A percentile compares a stretch with the other conserved stretches of the same genome.
These are phyloP conservation scores for Elephas maximus DNA, from an alignment of 2,113 vertebrate genomes.

Conservation along the genomic window DNA sequence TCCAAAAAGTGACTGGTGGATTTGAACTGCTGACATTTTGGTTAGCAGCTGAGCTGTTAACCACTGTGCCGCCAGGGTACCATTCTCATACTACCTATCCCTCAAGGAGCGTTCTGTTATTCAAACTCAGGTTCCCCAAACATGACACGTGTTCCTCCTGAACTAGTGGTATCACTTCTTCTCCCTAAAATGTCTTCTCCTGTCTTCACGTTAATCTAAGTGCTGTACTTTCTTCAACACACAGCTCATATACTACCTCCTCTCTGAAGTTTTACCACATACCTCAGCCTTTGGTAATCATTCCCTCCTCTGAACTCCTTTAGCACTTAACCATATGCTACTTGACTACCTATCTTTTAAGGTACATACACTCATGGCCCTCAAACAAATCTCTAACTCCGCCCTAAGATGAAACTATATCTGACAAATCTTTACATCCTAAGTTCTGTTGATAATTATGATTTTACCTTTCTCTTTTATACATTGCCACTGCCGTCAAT, in stretches of 20 bases:
- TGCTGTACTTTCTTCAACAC: not conserved
- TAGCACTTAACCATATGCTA: not conserved
- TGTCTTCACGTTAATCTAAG: slow-evolving; percentile 27
- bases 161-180: not conserved
- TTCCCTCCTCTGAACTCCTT: slow-evolving; percentile 1
- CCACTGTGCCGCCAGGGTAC: too few relatives aligned
- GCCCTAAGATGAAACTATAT: not conserved
- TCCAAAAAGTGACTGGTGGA: too few relatives aligned
- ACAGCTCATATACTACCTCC: not conserved
- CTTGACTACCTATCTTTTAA: slow-evolving; percentile 27
- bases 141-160: not conserved
- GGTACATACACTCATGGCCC: not conserved
- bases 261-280: not conserved
- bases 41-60: too few relatives aligned
- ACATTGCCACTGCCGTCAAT: too few relatives aligned
- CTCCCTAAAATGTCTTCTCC: slow-evolving; percentile 13
- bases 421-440: not conserved
- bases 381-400: not conserved
- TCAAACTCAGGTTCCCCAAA: not conserved
- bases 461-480: not conserved
- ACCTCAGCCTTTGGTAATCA: not conserved
- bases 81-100: not conserved
- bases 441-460: not conserved
- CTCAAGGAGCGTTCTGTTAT: not conserved
- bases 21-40: too few relatives aligned